Percentiles rank a stretch among this genome's conserved stretches.
These are phyloP conservation scores for Leucosticte australis DNA, from an alignment of 2,113 vertebrate species.

Conservation along the genomic window DNA sequence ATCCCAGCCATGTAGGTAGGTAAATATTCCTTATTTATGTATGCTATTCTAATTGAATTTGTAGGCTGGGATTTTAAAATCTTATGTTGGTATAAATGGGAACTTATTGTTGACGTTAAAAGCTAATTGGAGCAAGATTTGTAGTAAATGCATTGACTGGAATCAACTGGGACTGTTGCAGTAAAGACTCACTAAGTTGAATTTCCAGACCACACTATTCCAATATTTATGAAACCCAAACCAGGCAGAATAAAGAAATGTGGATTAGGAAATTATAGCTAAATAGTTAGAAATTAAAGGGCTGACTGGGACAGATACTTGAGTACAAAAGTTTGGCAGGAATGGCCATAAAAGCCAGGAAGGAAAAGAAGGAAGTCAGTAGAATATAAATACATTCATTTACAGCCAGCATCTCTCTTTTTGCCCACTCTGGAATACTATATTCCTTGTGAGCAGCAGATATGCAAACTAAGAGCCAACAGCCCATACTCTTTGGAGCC, in stretches of 20 bases:
- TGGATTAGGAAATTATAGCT: neutral
- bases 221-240: neutral
- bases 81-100: neutral
- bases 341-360: neutral
- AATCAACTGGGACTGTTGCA: neutral
- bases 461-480: neutral
- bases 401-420: neutral
- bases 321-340: neutral
- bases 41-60: neutral
- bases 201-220: neutral
- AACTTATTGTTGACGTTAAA: neutral
- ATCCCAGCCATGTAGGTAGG: neutral
- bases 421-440: neutral
- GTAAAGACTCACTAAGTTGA: neutral
- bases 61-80: neutral
- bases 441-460: neutral
- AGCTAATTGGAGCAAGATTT: neutral
- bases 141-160: neutral
- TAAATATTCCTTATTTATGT: neutral
- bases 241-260: neutral
- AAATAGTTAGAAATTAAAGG: neutral
- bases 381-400: neutral
- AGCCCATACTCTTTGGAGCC: neutral
- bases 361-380: neutral
- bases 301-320: neutral